Base-by-base conservation (phyloP, 2,888 invertebrate species). In the Microctonus brassicae region DNA sequence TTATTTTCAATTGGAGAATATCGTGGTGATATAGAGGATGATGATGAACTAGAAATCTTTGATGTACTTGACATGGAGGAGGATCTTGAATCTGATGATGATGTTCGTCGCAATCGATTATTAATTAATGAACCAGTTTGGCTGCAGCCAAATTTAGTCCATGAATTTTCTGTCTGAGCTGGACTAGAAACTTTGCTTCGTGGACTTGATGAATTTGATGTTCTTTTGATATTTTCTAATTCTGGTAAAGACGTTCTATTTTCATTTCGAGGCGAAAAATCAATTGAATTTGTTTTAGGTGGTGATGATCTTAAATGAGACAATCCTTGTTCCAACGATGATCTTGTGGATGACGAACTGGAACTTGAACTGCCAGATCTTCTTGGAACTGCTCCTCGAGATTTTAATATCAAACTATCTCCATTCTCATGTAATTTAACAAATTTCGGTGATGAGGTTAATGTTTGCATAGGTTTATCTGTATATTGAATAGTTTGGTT, bases 151-250 rank as follows among this genome's bases (percentile, higher is more conserved):
- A 75, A 74, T 74, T 77, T 73, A 73, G 72, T 81, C 81, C 81
- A 81, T 22, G 76, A 81, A 34, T 77, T 82, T 10, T 86, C 86
- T 33, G 86, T 87, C 60, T 87, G 87, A 20, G 85, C 81, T 0
- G 86, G 87, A 72, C 87, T 87, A 5, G 86, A 87, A 6, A 84
- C 81, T 72, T 87, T 86, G 55, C 82, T 76, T n/a, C 76, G 71
- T 22, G 57, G 36, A 17, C n/a, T 67, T 47, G 22, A 13, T 5
- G 39, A 61, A 33, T 10, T 70, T 53, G 55, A 39, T 26, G n/a
- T 20, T 17, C 29, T 17, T 29, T 61, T 64, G 11, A 10, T 36
- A 20, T 17, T 55, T 11, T 47, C 67, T 10, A 42, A 11, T 11
- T 74, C 74, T 0, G 60, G 33, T 11, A 61, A 5, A 7, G 34